Evolutionary conservation across 2,113 vertebrate species (phyloP), one percentile per base, ranked within the genome.

Genomic region (Himantopus leucocephalus): DNA sequence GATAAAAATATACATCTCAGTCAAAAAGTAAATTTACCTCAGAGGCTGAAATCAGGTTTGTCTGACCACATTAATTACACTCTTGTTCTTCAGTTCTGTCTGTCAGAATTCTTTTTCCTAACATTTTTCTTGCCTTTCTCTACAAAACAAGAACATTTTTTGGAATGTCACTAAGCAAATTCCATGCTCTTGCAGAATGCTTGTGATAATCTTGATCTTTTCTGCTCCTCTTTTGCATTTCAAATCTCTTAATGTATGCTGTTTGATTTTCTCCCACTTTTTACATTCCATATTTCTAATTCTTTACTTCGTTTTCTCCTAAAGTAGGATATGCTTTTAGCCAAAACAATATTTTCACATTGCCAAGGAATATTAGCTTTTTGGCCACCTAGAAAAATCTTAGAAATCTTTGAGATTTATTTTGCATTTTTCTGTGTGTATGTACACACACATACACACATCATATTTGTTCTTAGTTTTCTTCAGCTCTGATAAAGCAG

Each of bases 381-480:
- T 76, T 19, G 14, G 26, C 15, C 34, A 48, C 35, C 23, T 66
- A 43, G 32, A 64, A 86, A 89, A 58, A 10, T 35, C 20, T 43
- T 43, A 6, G 22, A 83, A 7, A 22, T 68, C 35, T 86, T 64
- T 53, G 21, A 62, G 15, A n/a, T 62, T 73, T 62, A 22, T 82
- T 78, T 56, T 58, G 32, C 2, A 2, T 56, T 83, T 60, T 59
- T 68, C 12, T 59, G 0, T 64, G 6, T 20, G 17, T 35, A 23
- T 21, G 5, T 22, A 35, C 16, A 48, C 5, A 6, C 9, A n/a
- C 3, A 6, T 8, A n/a, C 3, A 75, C 11, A n/a, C 12, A 12
- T 45, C 14, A 5, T 8, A 59, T 52, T 39, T 76, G 15, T 23
- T 48, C n/a, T 67, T 45, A 34, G 35, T 90, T 82, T 60, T 32